Evolutionary conservation across 2,888 invertebrate genomes (phyloP).

Genomic region (Thera obeliscata): DNA sequence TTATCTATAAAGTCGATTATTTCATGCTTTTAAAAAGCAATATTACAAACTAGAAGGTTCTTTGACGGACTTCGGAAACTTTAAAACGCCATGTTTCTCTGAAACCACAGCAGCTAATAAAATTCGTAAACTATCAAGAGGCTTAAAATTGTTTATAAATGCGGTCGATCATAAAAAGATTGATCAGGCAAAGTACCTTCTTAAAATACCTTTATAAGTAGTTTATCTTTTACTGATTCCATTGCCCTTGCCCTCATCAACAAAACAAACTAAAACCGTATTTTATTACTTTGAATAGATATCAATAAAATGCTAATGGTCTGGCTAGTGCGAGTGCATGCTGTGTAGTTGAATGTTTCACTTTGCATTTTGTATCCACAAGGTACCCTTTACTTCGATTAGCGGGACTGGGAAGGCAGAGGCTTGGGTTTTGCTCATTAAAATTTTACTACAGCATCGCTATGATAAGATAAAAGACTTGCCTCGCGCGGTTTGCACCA

Average conservation of each 20-base stretch:
- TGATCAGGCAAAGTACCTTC: constrained; percentile 34
- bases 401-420: constrained; percentile 59
- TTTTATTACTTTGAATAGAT: constrained; percentile 31
- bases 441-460: constrained; percentile 67
- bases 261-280: constrained; percentile 18
- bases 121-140: constrained; percentile 34
- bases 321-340: constrained; percentile 27
- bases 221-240: constrained; percentile 24
- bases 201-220: constrained; percentile 22
- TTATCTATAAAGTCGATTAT: neutral
- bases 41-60: neutral
- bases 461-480: constrained; percentile 58
- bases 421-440: constrained; percentile 64
- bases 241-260: constrained; percentile 29
- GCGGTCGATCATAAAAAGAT: constrained; percentile 45
- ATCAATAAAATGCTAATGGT: constrained; percentile 39
- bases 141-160: constrained; percentile 35
- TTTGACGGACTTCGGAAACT: neutral
- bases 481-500: constrained; percentile 44
- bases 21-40: neutral
- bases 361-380: constrained; percentile 58
- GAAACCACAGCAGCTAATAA: constrained; percentile 32
- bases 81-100: constrained; percentile 1
- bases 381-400: constrained; percentile 59
- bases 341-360: constrained; percentile 40